Base-by-base conservation (phyloP, 2,797 vertebrate genomes). In the Oryzias dopingdopingensis region DNA sequence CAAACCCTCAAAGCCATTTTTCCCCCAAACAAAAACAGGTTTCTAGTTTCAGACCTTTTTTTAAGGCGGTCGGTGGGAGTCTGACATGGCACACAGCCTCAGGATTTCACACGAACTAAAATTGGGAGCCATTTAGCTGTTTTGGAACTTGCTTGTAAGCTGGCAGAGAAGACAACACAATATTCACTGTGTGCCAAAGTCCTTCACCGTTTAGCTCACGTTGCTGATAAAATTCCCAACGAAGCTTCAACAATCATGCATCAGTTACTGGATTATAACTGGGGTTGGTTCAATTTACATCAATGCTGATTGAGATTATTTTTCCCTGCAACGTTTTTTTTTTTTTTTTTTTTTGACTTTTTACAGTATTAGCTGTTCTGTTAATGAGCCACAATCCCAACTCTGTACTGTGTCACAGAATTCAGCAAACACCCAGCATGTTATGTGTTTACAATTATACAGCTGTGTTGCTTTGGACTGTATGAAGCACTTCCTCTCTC, bases 361-460 rank as follows among this genome's bases (percentile, higher is more conserved):
- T 79, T 74, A 69, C 72, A 65, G 55, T 41, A 22, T 74, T 62
- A 65, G 46, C 44, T 70, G 46, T 23, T 48, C 55, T 29, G 56
- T 47, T 45, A 18, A 61, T 24, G 42, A 61, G 61, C 58, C 53
- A 29, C 43, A 69, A 51, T 56, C 52, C 20, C 17, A 59, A 45
- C 65, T 56, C 50, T 18, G 48, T 62, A 50, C 54, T 15, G 12
- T 64, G 10, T 51, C 44, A 15, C 18, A 42, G 26, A 70, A 59
- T 47, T 42, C 40, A 62, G 17, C 49, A 42, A 52, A 49, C 12
- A 53, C 50, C 49, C 55, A 22, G 43, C 67, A 61, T 63, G n/a
- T 67, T 77, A 60, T 43, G 61, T 67, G 74, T 83, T 85, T 82
- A 83, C 80, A 82, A 62, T 79, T 55, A 40, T 52, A 71, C 14